Conservation (phyloP, 2,888 invertebrate species). For the Aleiodes leptofemur region DNA sequence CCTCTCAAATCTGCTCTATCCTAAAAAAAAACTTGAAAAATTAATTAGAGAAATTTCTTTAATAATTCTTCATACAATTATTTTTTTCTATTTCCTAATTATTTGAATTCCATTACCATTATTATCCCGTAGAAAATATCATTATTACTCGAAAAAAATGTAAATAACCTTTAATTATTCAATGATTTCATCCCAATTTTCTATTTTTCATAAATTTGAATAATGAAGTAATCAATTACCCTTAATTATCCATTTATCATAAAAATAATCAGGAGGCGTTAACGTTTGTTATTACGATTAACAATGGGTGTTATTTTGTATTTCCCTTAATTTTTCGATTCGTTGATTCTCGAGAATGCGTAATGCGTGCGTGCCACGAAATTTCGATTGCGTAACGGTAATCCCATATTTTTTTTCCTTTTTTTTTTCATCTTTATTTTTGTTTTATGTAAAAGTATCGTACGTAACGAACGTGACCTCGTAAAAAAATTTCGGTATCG, state of each 20-base stretch:
- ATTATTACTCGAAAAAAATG: too few relatives aligned
- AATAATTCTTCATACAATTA: too few relatives aligned
- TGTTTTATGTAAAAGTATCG: conserved; percentile 15
- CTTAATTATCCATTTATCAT: background rate
- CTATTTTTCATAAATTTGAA: background rate
- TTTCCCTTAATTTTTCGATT: conserved; percentile 12
- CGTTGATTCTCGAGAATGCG: conserved; percentile 19
- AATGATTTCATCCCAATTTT: too few relatives aligned
- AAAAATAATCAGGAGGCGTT: conserved; percentile 1
- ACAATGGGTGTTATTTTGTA: conserved; percentile 8
- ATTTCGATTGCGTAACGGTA: conserved; percentile 12
- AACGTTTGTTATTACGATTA: background rate
- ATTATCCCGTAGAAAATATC: too few relatives aligned
- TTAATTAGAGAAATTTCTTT: too few relatives aligned
- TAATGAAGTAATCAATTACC: conserved; percentile 3
- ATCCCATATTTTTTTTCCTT: background rate
- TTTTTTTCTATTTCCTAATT: too few relatives aligned
- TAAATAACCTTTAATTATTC: too few relatives aligned
- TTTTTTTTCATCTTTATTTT: background rate
- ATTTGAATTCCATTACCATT: too few relatives aligned
- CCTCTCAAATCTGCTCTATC: too few relatives aligned
- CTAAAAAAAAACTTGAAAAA: too few relatives aligned
- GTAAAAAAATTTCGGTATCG: conserved; percentile 8
- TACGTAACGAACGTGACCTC: conserved; percentile 14
- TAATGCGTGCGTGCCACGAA: conserved; percentile 28